Evolutionary conservation across 2,888 invertebrate genomes (phyloP), one percentile per base, ranked within the genome.

Genomic region (Lasioglossum morio): DNA sequence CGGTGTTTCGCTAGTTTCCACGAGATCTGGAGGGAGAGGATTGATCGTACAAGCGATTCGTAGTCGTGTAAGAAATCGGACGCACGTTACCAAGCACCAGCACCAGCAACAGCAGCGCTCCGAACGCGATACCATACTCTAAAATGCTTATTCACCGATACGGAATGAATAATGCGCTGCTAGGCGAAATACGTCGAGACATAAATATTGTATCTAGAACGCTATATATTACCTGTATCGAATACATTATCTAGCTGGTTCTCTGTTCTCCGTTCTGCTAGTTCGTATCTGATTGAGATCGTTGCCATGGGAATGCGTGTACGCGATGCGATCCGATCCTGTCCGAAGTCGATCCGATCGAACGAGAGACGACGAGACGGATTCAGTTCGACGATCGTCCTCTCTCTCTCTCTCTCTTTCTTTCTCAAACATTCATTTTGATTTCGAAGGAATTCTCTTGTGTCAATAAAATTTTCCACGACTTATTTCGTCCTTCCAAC

Each of bases 131-230:
- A 93, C 92, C 93, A 93, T 94, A 94, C 93, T 93, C 84, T 46
- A 75, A 76, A 94, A 94, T 93, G 94, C 94, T 94, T 94, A 94
- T 94, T 94, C 94, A 94, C 94, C 93, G 94, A 93, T 91, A 91
- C 88, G 85, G 94, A 94, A 94, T 95, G 94, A 95, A 94, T 95
- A 94, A 95, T 94, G 94, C 94, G 93, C 93, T 93, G 94, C 93
- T 94, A 93, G 63, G 94, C 93, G 94, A 95, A 95, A 94, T 94
- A 94, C 94, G 91, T 92, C 92, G 90, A 92, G 94, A 93, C 94
- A 94, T 94, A 94, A 94, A 94, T 94, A 94, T 94, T 94, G 94
- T 94, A 94, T 94, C 94, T 94, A 92, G 94, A 94, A 91, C 94
- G 93, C 94, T 94, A 93, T 94, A 94, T 94, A 94, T 94, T 94